phyloP scores from a whole-genome alignment of 2,888 invertebrate genomes.

The Chirona hameri region DNA sequence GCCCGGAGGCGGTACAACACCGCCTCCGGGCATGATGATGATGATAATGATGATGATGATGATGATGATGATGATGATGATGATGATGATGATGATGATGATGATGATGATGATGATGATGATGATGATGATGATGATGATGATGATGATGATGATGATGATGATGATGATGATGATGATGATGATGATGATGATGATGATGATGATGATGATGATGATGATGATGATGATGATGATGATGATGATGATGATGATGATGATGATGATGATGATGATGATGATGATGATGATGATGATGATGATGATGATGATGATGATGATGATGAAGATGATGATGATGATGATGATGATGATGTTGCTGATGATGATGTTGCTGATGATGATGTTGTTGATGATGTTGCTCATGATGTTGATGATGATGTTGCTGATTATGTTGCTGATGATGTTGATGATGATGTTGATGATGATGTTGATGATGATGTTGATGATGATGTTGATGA shows the following conservation, averaged over 20 bases:
- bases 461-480: constrained; percentile 12
- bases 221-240: constrained; percentile 22
- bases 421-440: too few relatives aligned
- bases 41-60: not conserved
- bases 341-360: constrained; percentile 22
- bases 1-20: too few relatives aligned
- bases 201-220: constrained; percentile 22
- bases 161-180: constrained; percentile 22
- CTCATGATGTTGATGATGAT: too few relatives aligned
- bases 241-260: constrained; percentile 22
- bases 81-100: not conserved
- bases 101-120: constrained; percentile 22
- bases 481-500: constrained; percentile 7
- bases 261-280: constrained; percentile 22
- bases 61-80: not conserved
- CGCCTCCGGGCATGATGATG: not conserved
- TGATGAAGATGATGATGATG: constrained; percentile 12
- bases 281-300: constrained; percentile 22
- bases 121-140: constrained; percentile 22
- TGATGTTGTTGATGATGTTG: too few relatives aligned
- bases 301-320: constrained; percentile 22
- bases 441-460: constrained; percentile 9
- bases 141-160: constrained; percentile 22
- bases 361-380: too few relatives aligned
- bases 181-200: constrained; percentile 22